Base-by-base conservation (phyloP, 2,797 vertebrate genomes). In the Pangasius krempfi region DNA sequence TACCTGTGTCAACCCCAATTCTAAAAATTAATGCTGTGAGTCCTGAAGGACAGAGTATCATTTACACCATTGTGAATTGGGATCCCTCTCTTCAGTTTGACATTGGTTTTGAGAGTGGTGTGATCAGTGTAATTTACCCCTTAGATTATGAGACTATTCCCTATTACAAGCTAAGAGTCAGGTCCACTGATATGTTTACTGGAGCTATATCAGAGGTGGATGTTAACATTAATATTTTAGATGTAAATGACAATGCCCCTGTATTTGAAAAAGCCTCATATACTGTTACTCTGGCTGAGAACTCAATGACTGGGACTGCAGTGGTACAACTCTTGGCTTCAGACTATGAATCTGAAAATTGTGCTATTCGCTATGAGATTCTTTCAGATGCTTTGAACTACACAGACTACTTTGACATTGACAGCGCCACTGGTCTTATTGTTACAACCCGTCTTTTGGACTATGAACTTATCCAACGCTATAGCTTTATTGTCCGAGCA, bases 201-300 rank as follows among this genome's bases (percentile, higher is more conserved):
- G 98, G 98, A 0, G 96, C 96, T 0, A 97, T 97, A 54, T 97
- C 98, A 0, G 98, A 99, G 87, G 98, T 99, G 0, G 98, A 98
- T 88, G 97, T 98, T 13, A 98, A 99, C 91, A 95, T 99, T 3
- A 93, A 98, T 2, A 95, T 99, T 84, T 96, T 98, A 87, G 99
- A 99, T 89, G 95, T 98, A 88, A 99, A 99, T 7, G 99, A 99
- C 90, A 99, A 98, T 91, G 92, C 97, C 22, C 98, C 99, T 0
- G 76, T 96, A 84, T 99, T 99, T 89, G 93, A 88, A 44, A 96
- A 97, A 89, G 94, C 92, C 10, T 96, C 96, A 0, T 99, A 99
- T 81, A 58, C 92, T 3, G 88, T 95, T 22, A 92, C 96, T 4
- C 95, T 99, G 70, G 94, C 97, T 1, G 99, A 99, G 94, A 98